Evolutionary conservation across 2,113 vertebrate genomes (phyloP).

Genomic region (Speoplatyrhinus poulsoni): DNA sequence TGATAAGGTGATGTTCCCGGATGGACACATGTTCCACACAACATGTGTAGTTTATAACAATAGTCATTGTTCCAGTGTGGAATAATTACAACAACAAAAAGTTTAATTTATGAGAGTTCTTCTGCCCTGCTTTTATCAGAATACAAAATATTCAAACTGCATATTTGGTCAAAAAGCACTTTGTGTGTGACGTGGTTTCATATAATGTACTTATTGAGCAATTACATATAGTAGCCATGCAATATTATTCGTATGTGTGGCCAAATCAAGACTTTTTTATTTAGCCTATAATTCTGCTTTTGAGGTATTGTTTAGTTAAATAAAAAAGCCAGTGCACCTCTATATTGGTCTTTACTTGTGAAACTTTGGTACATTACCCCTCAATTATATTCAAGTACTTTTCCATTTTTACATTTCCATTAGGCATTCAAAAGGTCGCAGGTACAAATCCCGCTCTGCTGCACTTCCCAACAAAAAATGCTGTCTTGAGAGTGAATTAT

Average conservation of each 20-base stretch:
- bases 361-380: conserved; percentile 6
- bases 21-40: too few relatives aligned
- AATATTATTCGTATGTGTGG: conserved; percentile 7
- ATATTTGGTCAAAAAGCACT: too few relatives aligned
- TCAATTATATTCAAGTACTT: conserved; percentile 19
- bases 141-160: too few relatives aligned
- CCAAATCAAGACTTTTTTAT: conserved; percentile 1
- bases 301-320: neutral
- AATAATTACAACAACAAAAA: too few relatives aligned
- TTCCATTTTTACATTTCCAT: conserved; percentile 5
- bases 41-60: too few relatives aligned
- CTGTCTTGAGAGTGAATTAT: conserved; percentile 35
- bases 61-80: too few relatives aligned
- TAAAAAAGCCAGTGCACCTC: neutral
- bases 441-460: conserved; percentile 1
- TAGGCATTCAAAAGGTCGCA: conserved; percentile 17
- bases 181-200: neutral
- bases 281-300: neutral
- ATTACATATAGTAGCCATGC: conserved; percentile 6
- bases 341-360: neutral
- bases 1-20: too few relatives aligned
- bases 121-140: too few relatives aligned
- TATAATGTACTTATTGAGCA: neutral
- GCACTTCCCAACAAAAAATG: conserved; percentile 26
- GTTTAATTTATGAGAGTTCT: too few relatives aligned